A percentile compares a stretch with the other conserved stretches of the same genome.
Conservation (phyloP, 1,140 invertebrate species). For the Argopecten irradians region DNA sequence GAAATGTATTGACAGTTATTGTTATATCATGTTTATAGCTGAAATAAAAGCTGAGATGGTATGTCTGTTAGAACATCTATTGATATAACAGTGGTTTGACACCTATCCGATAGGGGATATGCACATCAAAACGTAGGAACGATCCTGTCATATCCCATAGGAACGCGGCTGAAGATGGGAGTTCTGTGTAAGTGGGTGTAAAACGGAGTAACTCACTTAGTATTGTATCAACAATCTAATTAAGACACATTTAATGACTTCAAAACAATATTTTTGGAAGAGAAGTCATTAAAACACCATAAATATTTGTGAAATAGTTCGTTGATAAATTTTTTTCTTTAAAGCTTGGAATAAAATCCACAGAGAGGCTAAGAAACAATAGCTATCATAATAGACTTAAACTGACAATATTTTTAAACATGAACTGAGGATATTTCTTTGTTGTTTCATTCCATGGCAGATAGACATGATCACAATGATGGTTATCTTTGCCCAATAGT, state of each 20-base stretch:
- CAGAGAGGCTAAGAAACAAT: no score
- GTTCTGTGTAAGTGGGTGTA: not conserved
- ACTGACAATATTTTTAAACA: no score
- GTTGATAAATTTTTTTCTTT: not conserved
- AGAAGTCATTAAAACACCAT: not conserved
- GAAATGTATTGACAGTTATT: not conserved
- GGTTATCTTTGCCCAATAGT: conserved; percentile 8
- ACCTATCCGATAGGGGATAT: no score
- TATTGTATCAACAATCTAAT: not conserved
- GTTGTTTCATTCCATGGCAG: not conserved
- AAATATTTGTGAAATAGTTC: not conserved
- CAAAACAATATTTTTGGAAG: conserved; percentile 23
- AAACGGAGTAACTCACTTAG: not conserved
- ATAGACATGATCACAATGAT: not conserved
- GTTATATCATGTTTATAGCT: not conserved
- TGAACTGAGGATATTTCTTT: not conserved
- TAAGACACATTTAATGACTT: not conserved
- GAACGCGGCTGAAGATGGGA: not conserved
- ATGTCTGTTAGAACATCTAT: not conserved
- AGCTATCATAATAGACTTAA: no score
- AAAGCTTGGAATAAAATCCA: not conserved
- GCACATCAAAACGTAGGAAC: no score
- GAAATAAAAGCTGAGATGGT: not conserved
- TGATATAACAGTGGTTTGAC: not conserved
- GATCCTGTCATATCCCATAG: not conserved